These are phyloP conservation scores for Brachyrhaphis roseni DNA, from an alignment of 2,797 vertebrate species.

Conservation along the genomic window DNA sequence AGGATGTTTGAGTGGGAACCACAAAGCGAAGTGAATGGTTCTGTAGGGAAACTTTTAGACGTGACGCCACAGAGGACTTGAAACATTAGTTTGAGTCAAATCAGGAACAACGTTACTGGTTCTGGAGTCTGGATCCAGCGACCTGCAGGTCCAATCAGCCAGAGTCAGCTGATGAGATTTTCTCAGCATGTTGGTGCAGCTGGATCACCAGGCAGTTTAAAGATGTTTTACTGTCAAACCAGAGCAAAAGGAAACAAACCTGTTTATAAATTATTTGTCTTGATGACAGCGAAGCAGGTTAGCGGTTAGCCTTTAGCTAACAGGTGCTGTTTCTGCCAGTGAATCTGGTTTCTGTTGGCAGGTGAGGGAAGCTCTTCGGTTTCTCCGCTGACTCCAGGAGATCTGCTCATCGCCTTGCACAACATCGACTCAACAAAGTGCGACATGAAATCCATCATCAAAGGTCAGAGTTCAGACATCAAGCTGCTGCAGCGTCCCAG, in stretches of 20 bases:
- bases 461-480: slow-evolving; percentile 79
- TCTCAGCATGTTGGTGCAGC: no score
- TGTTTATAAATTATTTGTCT: no score
- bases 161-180: no score
- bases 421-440: slow-evolving; percentile 95
- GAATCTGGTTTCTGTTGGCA: slow-evolving; percentile 42
- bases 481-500: neutral
- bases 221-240: no score
- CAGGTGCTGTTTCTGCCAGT: no score
- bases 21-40: neutral
- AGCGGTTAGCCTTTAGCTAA: no score
- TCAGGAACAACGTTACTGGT: no score
- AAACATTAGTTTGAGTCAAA: no score
- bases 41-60: neutral
- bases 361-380: slow-evolving; percentile 91
- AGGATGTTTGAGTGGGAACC: neutral
- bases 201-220: neutral
- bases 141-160: no score
- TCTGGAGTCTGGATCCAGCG: no score
- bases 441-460: slow-evolving; percentile 98
- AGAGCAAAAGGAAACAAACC: no score
- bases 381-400: slow-evolving; percentile 92
- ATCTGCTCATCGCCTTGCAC: slow-evolving; percentile 91
- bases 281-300: neutral
- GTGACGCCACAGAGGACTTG: neutral